These are phyloP conservation scores for Caprella mutica DNA, from an alignment of 2,888 invertebrate species.

Conservation along the genomic window DNA sequence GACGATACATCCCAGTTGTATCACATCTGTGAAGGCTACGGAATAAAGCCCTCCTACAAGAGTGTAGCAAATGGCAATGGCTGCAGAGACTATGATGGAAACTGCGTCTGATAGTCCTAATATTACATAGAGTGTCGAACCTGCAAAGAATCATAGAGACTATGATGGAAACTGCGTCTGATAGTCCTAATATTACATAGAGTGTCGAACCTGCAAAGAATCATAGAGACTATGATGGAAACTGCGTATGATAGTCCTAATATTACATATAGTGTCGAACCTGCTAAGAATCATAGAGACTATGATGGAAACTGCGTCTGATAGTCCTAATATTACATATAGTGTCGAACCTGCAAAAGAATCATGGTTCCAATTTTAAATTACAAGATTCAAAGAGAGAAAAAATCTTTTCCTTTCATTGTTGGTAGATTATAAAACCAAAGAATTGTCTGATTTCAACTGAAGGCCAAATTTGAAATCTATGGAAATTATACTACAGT, in stretches of 20 bases:
- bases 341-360: conserved; percentile 52
- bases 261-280: conserved; percentile 52
- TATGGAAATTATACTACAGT: no score
- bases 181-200: conserved; percentile 50
- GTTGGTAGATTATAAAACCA: no score
- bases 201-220: conserved; percentile 52
- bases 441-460: no score
- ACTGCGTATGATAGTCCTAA: conserved; percentile 47
- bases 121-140: conserved; percentile 27
- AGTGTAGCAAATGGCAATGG: conserved; percentile 55
- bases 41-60: conserved; percentile 58
- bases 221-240: conserved; percentile 48
- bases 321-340: conserved; percentile 50
- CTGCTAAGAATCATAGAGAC: conserved; percentile 46
- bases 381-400: no score
- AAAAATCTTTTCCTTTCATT: no score
- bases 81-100: conserved; percentile 49
- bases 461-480: no score
- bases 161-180: conserved; percentile 47
- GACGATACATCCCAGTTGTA: conserved; percentile 55
- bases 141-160: conserved; percentile 43
- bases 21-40: conserved; percentile 59
- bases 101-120: conserved; percentile 41
- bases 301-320: conserved; percentile 47
- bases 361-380: no score